Evolutionary conservation across 2,888 invertebrate species (phyloP), one percentile per base, ranked within the genome.

Genomic region (Lasioglossum morio): DNA sequence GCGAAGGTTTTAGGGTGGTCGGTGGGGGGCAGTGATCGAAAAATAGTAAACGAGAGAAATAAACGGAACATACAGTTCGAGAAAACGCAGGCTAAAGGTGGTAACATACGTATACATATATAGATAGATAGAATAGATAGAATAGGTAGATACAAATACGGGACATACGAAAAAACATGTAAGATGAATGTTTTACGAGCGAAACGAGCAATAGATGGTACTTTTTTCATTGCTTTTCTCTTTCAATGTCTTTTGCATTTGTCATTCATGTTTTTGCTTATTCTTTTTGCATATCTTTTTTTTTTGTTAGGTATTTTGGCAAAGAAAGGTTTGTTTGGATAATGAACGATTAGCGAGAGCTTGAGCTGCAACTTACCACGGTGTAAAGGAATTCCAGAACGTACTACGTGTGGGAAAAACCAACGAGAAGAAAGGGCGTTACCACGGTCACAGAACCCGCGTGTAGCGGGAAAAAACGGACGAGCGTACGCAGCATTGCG

Each of bases 311-410:
- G 8, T 72, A 57, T 77, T 83, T 69, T 77, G 60, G 23, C 76
- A 63, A 69, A 69, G 34, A 43, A 76, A 76, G n/a, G 53, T 77
- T 77, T 77, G 69, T 84, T 90, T 91, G 91, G 87, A 87, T 91
- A 91, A 85, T 92, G 92, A 93, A 94, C 93, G 94, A 94, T 94
- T 94, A 95, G 95, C 95, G 94, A 95, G 95, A 95, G 95, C 94
- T 91, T 94, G 95, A 95, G 94, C 95, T 97, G 97, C 97, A 97
- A 98, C 98, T 98, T 98, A 98, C 98, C 98, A 98, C 97, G 98
- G 98, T 97, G 98, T 98, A 98, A 98, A 98, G 97, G 98, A 98
- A 97, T 98, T 98, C 98, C 98, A 98, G 98, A 98, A 98, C 97
- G 98, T 98, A 98, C 98, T 98, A 98, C 97, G 95, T 95, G 95